phyloP scores from a whole-genome alignment of 2,113 vertebrate species.

The Apeltes quadracus region DNA sequence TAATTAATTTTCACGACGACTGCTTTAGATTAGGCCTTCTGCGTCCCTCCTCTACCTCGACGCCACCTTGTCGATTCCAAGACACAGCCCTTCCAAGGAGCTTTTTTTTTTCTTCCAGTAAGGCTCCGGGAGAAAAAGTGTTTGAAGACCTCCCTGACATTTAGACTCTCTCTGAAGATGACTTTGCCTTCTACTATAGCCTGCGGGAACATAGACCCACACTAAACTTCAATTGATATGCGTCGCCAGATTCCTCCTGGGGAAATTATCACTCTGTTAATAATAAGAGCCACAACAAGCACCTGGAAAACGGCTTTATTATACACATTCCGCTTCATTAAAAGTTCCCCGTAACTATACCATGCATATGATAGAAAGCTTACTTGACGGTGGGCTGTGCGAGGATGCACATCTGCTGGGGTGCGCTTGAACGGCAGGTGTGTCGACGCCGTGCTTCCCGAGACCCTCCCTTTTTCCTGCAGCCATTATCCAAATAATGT shows the following conservation, averaged over 20 bases:
- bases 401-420: slow-evolving; percentile 63
- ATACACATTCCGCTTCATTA: slow-evolving; percentile 73
- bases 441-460: slow-evolving; percentile 60
- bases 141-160: slow-evolving; percentile 82
- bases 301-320: slow-evolving; percentile 81
- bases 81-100: slow-evolving; percentile 64
- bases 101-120: slow-evolving; percentile 45
- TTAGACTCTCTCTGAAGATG: slow-evolving; percentile 81
- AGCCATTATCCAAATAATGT: slow-evolving; percentile 75
- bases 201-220: slow-evolving; percentile 80
- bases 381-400: slow-evolving; percentile 52
- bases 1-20: slow-evolving; percentile 50
- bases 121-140: slow-evolving; percentile 63
- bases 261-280: slow-evolving; percentile 80
- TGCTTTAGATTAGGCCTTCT: slow-evolving; percentile 50
- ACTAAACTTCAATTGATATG: slow-evolving; percentile 80
- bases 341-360: slow-evolving; percentile 74
- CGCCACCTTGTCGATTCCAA: slow-evolving; percentile 63
- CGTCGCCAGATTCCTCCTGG: slow-evolving; percentile 71
- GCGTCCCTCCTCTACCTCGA: slow-evolving; percentile 37
- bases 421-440: slow-evolving; percentile 70
- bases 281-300: slow-evolving; percentile 80
- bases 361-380: slow-evolving; percentile 68
- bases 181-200: slow-evolving; percentile 81
- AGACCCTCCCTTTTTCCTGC: slow-evolving; percentile 66